Conservation (phyloP, 1,140 invertebrate genomes). For the Sminthurides bifidus region DNA sequence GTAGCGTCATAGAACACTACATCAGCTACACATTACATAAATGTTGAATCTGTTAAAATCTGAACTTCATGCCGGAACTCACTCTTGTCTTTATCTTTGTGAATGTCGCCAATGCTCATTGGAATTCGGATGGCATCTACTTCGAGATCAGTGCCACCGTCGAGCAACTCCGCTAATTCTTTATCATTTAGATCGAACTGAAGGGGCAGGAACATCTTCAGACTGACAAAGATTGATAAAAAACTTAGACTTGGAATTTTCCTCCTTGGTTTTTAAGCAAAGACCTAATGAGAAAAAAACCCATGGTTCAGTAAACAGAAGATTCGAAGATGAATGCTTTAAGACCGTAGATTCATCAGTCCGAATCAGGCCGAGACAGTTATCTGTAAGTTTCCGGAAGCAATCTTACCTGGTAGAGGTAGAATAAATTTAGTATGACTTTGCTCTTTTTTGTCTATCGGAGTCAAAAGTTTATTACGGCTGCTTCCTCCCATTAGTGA, state of each 20-base stretch:
- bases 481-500: neutral
- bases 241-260: constrained; percentile 53
- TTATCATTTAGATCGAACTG: constrained; percentile 60
- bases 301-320: neutral
- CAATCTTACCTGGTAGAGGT: constrained; percentile 20
- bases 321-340: neutral
- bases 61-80: neutral
- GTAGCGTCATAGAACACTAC: neutral
- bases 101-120: constrained; percentile 73
- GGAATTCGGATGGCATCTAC: constrained; percentile 58
- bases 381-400: too few relatives aligned
- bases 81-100: constrained; percentile 65
- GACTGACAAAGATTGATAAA: constrained; percentile 70
- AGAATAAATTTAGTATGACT: constrained; percentile 29
- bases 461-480: constrained; percentile 20
- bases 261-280: constrained; percentile 66
- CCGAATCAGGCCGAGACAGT: neutral
- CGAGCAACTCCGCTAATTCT: constrained; percentile 42
- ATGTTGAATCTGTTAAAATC: neutral
- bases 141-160: neutral
- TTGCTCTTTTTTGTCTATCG: constrained; percentile 21
- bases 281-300: constrained; percentile 47
- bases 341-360: neutral
- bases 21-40: neutral
- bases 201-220: constrained; percentile 60